Conservation (phyloP, 1,140 invertebrate species). For the Muscidifurax raptorellus region DNA sequence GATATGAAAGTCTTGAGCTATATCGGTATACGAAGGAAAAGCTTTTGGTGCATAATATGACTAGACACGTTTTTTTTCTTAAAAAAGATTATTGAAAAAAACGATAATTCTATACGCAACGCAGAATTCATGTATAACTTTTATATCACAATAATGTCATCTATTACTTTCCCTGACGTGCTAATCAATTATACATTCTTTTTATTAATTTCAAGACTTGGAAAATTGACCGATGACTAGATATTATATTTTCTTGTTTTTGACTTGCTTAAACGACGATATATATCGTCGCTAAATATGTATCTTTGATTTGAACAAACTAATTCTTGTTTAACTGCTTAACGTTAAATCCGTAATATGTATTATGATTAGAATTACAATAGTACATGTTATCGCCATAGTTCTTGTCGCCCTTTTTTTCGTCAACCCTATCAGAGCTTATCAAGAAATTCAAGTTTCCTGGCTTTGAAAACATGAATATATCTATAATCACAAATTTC, state of each 20-base stretch:
- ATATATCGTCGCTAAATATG: constrained; percentile 9
- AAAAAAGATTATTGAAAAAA: neutral
- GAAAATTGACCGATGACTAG: constrained; percentile 35
- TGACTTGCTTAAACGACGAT: neutral
- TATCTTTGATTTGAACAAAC: constrained; percentile 7
- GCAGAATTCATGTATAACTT: neutral
- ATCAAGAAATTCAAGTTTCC: neutral
- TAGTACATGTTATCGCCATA: neutral
- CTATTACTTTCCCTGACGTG: neutral
- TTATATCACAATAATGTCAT: constrained; percentile 15
- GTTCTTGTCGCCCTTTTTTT: neutral
- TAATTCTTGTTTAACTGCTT: constrained; percentile 8
- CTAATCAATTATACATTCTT: neutral
- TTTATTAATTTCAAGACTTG: constrained; percentile 31
- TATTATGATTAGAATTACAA: constrained; percentile 14
- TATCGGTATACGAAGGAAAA: neutral
- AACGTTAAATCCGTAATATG: constrained; percentile 19
- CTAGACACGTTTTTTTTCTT: constrained; percentile 6
- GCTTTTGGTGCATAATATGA: neutral
- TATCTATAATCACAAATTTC: neutral
- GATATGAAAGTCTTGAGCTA: constrained; percentile 30
- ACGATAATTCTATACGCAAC: constrained; percentile 6
- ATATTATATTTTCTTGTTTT: neutral
- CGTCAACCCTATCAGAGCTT: neutral
- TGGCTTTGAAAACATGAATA: too few relatives aligned